Percentiles rank a stretch among this genome's conserved stretches.
Conservation (phyloP, 92 coral and sea anemone species). For the Siderastrea radians region DNA sequence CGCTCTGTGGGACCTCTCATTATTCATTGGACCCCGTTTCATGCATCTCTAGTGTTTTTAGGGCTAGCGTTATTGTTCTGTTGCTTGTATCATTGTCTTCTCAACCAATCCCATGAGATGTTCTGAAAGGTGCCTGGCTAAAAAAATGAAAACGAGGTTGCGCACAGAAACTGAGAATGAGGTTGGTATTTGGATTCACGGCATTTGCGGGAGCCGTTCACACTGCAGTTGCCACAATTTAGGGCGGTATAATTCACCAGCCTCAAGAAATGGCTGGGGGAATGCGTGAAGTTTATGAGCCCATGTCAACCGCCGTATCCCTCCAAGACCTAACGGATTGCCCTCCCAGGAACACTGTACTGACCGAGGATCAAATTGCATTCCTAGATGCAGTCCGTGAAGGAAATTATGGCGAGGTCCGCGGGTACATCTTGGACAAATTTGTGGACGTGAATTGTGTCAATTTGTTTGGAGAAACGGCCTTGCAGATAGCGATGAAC, state of each 20-base stretch:
- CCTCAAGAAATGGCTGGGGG: background rate
- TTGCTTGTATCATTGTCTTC: too few relatives aligned
- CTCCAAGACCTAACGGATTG: constrained; percentile 60
- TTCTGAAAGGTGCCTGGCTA: too few relatives aligned
- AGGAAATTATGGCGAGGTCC: constrained; percentile 58
- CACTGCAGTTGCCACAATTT: too few relatives aligned
- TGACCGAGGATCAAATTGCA: constrained; percentile 57
- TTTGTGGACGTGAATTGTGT: constrained; percentile 84
- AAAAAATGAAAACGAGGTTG: too few relatives aligned
- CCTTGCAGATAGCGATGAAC: constrained; percentile 86
- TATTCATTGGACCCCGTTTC: too few relatives aligned
- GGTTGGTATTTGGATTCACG: too few relatives aligned
- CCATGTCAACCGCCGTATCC: constrained; percentile 1
- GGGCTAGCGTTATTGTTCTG: too few relatives aligned
- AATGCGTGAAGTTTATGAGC: background rate
- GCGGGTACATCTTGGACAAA: constrained; percentile 38
- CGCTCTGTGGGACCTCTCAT: too few relatives aligned
- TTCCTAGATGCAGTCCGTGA: constrained; percentile 85
- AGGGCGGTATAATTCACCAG: background rate
- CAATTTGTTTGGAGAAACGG: constrained; percentile 83
- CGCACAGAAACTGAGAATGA: too few relatives aligned
- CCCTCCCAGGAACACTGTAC: constrained; percentile 30
- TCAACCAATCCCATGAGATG: too few relatives aligned
- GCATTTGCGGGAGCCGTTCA: too few relatives aligned
- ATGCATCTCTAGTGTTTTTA: too few relatives aligned